Evolutionary conservation across 2,113 vertebrate genomes (phyloP).

Genomic region (Pseudorasbora parva): DNA sequence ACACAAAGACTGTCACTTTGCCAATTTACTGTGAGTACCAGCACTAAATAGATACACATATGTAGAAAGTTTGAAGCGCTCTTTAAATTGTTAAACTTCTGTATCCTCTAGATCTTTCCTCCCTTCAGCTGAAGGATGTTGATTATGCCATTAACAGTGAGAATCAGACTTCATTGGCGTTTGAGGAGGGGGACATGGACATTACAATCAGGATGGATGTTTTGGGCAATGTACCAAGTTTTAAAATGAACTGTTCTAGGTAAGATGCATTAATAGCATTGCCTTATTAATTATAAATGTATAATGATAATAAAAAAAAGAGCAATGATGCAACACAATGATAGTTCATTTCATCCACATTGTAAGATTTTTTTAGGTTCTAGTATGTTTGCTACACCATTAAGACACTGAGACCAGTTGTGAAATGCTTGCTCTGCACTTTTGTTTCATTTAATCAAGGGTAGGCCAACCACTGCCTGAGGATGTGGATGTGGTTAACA

Average conservation of each 20-base stretch:
- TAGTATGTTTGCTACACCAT: background rate
- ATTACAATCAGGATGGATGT: constrained; percentile 59
- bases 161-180: constrained; percentile 48
- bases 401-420: background rate
- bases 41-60: background rate
- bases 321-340: background rate
- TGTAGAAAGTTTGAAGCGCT: background rate
- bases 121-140: constrained; percentile 45
- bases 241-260: constrained; percentile 70
- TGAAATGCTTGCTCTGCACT: constrained; percentile 1
- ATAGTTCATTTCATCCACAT: background rate
- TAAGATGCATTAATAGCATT: constrained; percentile 52
- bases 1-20: constrained; percentile 55
- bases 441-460: constrained; percentile 36
- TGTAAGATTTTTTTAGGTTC: background rate
- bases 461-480: constrained; percentile 62
- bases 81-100: constrained; percentile 13
- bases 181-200: constrained; percentile 63
- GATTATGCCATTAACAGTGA: constrained; percentile 1
- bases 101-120: constrained; percentile 65
- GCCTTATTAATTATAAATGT: background rate
- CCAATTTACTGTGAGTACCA: constrained; percentile 71
- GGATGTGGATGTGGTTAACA: constrained; percentile 55
- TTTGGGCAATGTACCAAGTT: constrained; percentile 67
- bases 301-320: background rate